phyloP scores from a whole-genome alignment of 2,797 vertebrate genomes.

The Mormyrops attenuatus region DNA sequence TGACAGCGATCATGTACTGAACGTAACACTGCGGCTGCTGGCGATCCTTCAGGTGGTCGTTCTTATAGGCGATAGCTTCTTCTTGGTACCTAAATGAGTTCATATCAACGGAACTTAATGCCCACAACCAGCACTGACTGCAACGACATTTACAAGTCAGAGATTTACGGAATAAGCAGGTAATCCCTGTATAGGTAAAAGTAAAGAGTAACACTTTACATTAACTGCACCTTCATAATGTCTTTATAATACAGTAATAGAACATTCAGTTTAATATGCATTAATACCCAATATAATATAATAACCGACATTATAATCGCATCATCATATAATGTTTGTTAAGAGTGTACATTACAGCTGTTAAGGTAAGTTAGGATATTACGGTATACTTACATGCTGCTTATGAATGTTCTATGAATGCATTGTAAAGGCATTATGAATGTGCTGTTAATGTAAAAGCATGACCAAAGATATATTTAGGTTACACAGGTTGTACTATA shows the following conservation, averaged over 20 bases:
- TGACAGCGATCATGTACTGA: constrained; percentile 91
- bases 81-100: constrained; percentile 70
- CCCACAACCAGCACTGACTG: neutral
- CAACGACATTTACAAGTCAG: neutral
- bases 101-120: neutral
- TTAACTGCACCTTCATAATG: neutral
- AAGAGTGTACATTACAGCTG: neutral
- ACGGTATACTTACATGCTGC: neutral
- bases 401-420: neutral
- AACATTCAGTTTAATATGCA: neutral
- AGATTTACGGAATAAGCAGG: neutral
- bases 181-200: neutral
- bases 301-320: neutral
- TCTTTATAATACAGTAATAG: neutral
- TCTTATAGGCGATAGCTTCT: constrained; percentile 78
- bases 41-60: constrained; percentile 83
- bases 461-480: no score
- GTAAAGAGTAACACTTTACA: neutral
- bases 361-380: neutral
- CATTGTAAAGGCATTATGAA: neutral
- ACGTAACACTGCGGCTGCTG: constrained; percentile 88
- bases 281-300: neutral
- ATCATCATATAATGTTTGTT: neutral
- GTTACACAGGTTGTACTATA: neutral
- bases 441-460: neutral